Conservation (phyloP, 2,888 invertebrate genomes). For the Ochropleura leucogaster region DNA sequence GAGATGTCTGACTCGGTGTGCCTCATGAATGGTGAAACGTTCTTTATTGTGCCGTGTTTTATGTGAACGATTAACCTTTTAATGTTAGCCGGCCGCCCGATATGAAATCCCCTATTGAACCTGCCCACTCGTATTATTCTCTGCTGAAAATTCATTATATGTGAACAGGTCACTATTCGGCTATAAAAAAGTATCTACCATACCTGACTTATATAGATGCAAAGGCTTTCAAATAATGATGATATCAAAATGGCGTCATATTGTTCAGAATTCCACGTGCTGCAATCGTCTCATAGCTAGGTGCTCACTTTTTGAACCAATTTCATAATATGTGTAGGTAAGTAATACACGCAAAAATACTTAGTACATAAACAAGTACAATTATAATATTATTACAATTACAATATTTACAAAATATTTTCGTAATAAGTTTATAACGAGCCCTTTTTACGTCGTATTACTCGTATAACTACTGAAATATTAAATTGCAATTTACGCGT, state of each 20-base stretch:
- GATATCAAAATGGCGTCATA: background rate
- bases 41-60: constrained; percentile 89
- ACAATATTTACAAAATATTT: constrained; percentile 14
- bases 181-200: constrained; percentile 28
- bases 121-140: constrained; percentile 53
- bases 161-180: constrained; percentile 34
- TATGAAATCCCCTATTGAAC: constrained; percentile 77
- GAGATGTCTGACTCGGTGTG: constrained; percentile 88
- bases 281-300: background rate
- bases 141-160: constrained; percentile 48
- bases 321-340: background rate
- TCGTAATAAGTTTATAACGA: constrained; percentile 57
- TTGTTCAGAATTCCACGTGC: background rate
- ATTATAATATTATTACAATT: constrained; percentile 2
- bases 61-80: constrained; percentile 90
- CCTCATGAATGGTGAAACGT: constrained; percentile 86
- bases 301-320: background rate
- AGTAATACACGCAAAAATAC: background rate
- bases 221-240: constrained; percentile 9
- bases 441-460: constrained; percentile 62
- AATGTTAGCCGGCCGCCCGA: constrained; percentile 83
- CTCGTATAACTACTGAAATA: constrained; percentile 66
- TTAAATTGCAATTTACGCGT: constrained; percentile 69
- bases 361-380: background rate
- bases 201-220: constrained; percentile 15